phyloP scores from a whole-genome alignment of 2,797 vertebrate species.

The Nannoperca obscura region DNA sequence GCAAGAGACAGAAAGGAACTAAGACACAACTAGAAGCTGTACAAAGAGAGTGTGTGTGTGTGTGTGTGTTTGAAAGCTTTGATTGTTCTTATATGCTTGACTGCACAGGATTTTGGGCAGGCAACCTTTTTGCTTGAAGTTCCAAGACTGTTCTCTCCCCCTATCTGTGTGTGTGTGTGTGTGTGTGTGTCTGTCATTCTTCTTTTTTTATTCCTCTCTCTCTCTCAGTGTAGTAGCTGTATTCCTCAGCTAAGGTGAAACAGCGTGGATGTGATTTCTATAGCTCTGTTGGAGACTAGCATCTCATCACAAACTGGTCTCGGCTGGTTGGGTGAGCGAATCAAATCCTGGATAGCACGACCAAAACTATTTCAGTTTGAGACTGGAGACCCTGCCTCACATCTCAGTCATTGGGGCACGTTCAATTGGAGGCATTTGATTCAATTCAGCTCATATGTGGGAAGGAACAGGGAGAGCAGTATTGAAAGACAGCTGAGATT shows the following conservation, averaged over 20 bases:
- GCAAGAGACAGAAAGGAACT: slow-evolving; percentile 17
- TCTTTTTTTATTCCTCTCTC: slow-evolving; percentile 23
- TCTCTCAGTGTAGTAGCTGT: slow-evolving; percentile 54
- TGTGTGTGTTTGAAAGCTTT: slow-evolving; percentile 65
- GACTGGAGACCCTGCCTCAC: slow-evolving; percentile 63
- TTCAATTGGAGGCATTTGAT: slow-evolving; percentile 74
- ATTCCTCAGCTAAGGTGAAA: slow-evolving; percentile 74
- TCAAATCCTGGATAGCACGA: slow-evolving; percentile 73
- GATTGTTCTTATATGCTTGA: slow-evolving; percentile 76
- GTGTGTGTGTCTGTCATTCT: slow-evolving; percentile 27
- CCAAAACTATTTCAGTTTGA: slow-evolving; percentile 74
- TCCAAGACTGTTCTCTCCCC: slow-evolving; percentile 49
- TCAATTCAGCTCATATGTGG: slow-evolving; percentile 66
- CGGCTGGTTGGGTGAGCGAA: slow-evolving; percentile 77
- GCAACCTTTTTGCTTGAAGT: slow-evolving; percentile 70
- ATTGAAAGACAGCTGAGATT: slow-evolving; percentile 28
- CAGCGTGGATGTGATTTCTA: slow-evolving; percentile 78
- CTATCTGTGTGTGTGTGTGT: slow-evolving; percentile 38
- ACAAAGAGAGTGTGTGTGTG: slow-evolving; percentile 16
- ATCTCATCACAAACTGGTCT: slow-evolving; percentile 81
- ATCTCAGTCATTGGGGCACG: slow-evolving; percentile 59
- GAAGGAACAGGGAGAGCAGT: slow-evolving; percentile 30
- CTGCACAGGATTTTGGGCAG: slow-evolving; percentile 74
- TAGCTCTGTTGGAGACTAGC: slow-evolving; percentile 78
- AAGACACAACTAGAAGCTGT: slow-evolving; percentile 12